Conservation (phyloP, 1,140 invertebrate species). For the Myzus persicae region DNA sequence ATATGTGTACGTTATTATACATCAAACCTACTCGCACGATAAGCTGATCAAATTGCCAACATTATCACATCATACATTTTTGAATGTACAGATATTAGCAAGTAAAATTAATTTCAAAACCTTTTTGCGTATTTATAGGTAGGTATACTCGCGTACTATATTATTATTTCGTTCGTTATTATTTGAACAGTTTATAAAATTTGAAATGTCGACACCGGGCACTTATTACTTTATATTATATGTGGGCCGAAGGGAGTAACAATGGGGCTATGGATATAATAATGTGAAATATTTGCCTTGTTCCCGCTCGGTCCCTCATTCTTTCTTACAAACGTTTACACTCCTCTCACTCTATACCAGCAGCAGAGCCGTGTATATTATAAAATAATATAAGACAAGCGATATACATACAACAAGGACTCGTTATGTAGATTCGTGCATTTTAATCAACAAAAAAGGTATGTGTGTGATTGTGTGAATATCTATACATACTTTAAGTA, state of each 20-base stretch:
- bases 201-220: slow-evolving; percentile 48
- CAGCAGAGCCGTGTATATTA: not conserved
- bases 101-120: not conserved
- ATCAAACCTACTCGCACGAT: not conserved
- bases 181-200: not conserved
- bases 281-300: slow-evolving; percentile 53
- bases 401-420: not conserved
- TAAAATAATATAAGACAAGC: slow-evolving; percentile 14
- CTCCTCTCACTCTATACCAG: not conserved
- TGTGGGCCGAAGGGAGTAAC: slow-evolving; percentile 18
- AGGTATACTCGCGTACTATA: not conserved
- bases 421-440: not conserved
- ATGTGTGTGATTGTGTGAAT: not conserved
- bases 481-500: not conserved
- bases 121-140: not conserved
- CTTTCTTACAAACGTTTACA: not conserved
- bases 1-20: not conserved
- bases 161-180: not conserved
- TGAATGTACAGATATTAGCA: not conserved
- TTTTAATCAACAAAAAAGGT: not conserved
- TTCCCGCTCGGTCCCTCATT: slow-evolving; percentile 25
- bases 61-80: not conserved
- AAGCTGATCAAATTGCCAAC: slow-evolving; percentile 1
- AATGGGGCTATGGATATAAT: slow-evolving; percentile 37
- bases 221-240: slow-evolving; percentile 23